Percentiles rank a stretch among this genome's conserved stretches.
phyloP scores from a whole-genome alignment of 64 coral and sea anemone species.

The Anthopleura sola region DNA sequence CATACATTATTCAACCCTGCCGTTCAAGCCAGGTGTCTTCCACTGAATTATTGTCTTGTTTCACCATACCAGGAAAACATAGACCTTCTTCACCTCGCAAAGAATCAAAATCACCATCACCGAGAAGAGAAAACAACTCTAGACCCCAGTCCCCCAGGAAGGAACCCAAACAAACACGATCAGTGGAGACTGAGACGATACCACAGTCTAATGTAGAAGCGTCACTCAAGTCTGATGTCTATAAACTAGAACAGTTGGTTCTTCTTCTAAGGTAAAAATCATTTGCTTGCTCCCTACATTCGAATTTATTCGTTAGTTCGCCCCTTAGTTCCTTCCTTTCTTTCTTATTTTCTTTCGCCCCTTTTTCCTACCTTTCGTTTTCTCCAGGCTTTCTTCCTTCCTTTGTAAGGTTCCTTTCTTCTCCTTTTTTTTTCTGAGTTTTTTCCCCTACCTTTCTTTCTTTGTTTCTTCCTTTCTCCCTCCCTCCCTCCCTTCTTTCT shows the following conservation, averaged over 20 bases:
- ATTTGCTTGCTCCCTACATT: neutral
- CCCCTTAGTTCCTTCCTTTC: neutral
- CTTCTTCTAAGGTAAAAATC: constrained; percentile 68
- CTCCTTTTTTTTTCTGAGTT: too few species aligned
- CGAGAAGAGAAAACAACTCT: constrained; percentile 49
- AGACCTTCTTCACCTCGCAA: constrained; percentile 34
- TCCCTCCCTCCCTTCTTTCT: too few species aligned
- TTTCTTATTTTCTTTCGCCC: neutral
- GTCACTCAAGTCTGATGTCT: constrained; percentile 79
- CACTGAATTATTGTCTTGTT: neutral
- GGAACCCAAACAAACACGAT: constrained; percentile 72
- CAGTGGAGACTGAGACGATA: constrained; percentile 85
- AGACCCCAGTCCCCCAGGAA: constrained; percentile 76
- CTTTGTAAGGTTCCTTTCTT: neutral
- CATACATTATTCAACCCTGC: too few species aligned
- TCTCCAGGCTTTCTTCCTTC: too few species aligned
- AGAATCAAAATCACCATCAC: constrained; percentile 50
- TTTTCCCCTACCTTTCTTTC: neutral
- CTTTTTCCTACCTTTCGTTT: neutral
- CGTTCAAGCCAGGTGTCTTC: too few species aligned
- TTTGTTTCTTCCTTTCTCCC: neutral
- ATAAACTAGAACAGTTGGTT: constrained; percentile 86
- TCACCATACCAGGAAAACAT: neutral
- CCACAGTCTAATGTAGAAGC: constrained; percentile 82
- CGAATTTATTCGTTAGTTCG: neutral